A percentile compares a stretch with the other conserved stretches of the same genome.
Conservation (phyloP, 2,797 vertebrate species). For the Buceros bicornis region DNA sequence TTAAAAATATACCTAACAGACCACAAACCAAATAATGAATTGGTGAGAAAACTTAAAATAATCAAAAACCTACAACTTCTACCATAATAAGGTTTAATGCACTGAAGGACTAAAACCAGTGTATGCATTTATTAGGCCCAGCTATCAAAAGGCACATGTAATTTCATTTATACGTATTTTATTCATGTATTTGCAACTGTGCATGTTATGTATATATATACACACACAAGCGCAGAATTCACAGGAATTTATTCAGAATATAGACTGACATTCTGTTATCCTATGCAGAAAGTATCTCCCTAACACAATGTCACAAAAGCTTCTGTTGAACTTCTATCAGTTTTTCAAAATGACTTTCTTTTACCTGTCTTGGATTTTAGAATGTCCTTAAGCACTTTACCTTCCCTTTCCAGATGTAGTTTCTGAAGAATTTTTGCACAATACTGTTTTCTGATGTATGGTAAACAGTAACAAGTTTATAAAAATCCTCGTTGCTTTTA, state of each 20-base stretch:
- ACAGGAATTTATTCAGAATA: neutral
- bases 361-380: neutral
- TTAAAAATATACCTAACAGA: neutral
- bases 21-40: neutral
- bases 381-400: neutral
- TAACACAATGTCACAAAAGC: neutral
- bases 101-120: neutral
- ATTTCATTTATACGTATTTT: neutral
- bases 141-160: neutral
- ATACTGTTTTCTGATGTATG: neutral
- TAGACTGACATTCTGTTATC: neutral
- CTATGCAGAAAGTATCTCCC: neutral
- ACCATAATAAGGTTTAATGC: neutral
- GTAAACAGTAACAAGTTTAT: neutral
- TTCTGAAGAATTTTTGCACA: neutral
- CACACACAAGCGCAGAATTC: neutral
- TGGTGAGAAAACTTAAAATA: neutral
- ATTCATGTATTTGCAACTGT: neutral
- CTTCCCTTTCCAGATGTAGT: neutral
- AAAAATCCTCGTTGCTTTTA: neutral
- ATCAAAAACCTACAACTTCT: neutral
- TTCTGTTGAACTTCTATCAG: rapidly evolving
- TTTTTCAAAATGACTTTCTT: neutral
- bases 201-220: neutral
- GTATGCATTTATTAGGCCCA: neutral